These are phyloP conservation scores for Diachrysia chrysitis DNA, from an alignment of 2,888 invertebrate genomes.

Conservation along the genomic window DNA sequence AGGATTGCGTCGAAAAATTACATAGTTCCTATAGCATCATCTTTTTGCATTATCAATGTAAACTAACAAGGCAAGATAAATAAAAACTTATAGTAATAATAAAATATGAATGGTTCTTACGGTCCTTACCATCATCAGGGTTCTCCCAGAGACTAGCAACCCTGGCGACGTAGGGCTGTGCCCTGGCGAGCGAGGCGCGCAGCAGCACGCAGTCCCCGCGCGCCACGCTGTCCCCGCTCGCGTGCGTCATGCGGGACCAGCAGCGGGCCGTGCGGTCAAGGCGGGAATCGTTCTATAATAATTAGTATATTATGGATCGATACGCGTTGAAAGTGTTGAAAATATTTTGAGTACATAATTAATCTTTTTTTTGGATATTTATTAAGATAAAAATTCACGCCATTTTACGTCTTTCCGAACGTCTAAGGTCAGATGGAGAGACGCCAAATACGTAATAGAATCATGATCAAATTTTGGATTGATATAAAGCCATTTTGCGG, in stretches of 20 bases:
- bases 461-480: no score
- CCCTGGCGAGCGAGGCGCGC: constrained; percentile 94
- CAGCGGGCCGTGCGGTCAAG: constrained; percentile 93
- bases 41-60: neutral
- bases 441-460: no score
- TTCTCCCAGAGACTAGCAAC: constrained; percentile 98
- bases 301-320: neutral
- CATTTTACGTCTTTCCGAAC: no score
- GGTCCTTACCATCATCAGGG: constrained; percentile 94
- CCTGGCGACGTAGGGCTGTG: constrained; percentile 97
- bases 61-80: no score
- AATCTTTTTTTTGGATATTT: no score
- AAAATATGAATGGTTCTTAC: constrained; percentile 37
- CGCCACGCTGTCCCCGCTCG: constrained; percentile 95
- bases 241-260: constrained; percentile 97
- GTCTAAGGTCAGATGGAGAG: no score
- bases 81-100: neutral
- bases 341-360: no score
- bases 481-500: no score
- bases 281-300: constrained; percentile 78
- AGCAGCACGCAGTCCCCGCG: constrained; percentile 97
- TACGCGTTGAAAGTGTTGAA: neutral
- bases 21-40: neutral
- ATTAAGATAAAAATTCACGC: no score
- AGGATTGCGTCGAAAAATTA: no score